Conservation (phyloP, 2,113 vertebrate species). For the Oceanodroma tethys region DNA sequence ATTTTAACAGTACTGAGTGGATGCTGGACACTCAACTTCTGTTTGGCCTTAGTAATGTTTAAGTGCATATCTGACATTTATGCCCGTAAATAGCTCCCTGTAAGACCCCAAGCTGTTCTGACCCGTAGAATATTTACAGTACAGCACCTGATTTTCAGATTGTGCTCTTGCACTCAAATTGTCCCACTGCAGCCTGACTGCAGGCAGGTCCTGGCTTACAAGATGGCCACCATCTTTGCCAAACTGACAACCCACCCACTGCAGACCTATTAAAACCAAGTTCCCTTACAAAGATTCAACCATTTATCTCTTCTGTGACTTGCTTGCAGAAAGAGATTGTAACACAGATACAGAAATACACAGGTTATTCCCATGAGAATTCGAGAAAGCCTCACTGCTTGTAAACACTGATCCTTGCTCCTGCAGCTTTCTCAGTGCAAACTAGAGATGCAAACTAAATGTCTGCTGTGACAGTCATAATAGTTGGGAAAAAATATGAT, state of each 20-base stretch:
- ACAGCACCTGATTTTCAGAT: neutral
- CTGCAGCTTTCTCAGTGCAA: neutral
- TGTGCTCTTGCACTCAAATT: neutral
- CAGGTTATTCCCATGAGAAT: neutral
- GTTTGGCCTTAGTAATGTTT: neutral
- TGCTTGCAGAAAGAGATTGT: neutral
- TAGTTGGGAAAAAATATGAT: neutral
- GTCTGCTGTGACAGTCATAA: neutral
- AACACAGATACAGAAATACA: neutral
- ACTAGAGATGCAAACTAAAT: neutral
- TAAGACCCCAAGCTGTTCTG: neutral
- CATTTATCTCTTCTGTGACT: neutral
- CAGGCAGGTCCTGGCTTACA: neutral
- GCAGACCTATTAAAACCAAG: rapidly evolving
- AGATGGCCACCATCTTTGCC: neutral
- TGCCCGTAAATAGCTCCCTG: neutral
- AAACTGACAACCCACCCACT: neutral
- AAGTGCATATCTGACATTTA: neutral
- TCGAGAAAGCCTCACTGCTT: neutral
- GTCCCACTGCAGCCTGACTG: neutral
- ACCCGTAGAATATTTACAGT: neutral
- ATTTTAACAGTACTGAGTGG: neutral
- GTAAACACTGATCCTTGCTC: neutral
- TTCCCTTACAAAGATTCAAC: neutral
- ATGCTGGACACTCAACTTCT: neutral